A percentile compares a stretch with the other conserved stretches of the same genome.
These are phyloP conservation scores for Amphipyra tragopoginis DNA, from an alignment of 2,888 invertebrate genomes.

Conservation along the genomic window DNA sequence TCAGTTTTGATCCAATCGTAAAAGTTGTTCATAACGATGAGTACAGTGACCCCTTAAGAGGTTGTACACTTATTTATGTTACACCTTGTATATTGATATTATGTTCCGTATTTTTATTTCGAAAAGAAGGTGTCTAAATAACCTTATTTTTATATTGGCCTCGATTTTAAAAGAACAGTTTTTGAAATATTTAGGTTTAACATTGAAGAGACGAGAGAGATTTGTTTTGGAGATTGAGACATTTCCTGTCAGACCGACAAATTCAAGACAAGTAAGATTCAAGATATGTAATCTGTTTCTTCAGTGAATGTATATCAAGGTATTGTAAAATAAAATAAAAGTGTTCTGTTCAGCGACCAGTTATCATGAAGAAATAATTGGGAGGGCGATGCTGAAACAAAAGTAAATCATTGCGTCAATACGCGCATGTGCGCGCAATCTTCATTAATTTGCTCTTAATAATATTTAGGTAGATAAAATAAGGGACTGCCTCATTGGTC, in stretches of 20 bases:
- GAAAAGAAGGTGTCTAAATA: no score
- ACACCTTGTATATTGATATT: no score
- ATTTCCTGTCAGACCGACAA: constrained; percentile 36
- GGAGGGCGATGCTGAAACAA: constrained; percentile 13
- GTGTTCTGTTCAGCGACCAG: constrained; percentile 4
- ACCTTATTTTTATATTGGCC: no score
- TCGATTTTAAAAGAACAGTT: no score
- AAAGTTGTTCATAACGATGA: no score
- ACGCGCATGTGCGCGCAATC: background rate
- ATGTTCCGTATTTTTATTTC: no score
- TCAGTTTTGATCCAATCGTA: no score
- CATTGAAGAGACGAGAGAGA: no score
- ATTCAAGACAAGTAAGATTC: background rate
- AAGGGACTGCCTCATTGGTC: background rate
- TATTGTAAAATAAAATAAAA: constrained; percentile 15
- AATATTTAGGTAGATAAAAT: background rate
- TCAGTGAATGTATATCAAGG: constrained; percentile 27
- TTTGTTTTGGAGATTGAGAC: no score
- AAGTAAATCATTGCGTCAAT: background rate
- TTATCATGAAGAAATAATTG: constrained; percentile 7
- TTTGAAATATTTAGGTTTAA: no score
- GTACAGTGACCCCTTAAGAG: no score
- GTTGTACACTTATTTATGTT: no score
- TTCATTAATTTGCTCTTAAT: background rate
- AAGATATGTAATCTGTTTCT: constrained; percentile 23